Evolutionary conservation across 2,888 invertebrate genomes (phyloP).

Genomic region (Drosophila siamana): DNA sequence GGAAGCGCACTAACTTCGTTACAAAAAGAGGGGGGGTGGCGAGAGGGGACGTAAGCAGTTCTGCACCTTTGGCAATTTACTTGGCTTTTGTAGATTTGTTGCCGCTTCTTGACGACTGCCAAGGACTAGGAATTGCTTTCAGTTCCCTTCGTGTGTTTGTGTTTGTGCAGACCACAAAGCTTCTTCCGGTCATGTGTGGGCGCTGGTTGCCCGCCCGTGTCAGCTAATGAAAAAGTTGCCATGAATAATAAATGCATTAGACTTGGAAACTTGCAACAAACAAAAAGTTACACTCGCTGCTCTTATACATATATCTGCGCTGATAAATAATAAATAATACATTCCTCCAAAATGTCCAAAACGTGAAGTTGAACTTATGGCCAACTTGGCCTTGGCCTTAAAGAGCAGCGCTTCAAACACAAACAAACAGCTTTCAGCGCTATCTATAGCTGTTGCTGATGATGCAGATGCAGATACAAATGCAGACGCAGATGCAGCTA

Average conservation of each 20-base stretch:
- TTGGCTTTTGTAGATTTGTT: constrained; percentile 59
- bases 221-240: constrained; percentile 79
- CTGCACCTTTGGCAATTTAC: constrained; percentile 50
- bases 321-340: constrained; percentile 52
- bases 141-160: background rate
- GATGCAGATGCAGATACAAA: background rate
- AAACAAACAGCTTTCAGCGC: constrained; percentile 11
- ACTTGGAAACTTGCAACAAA: constrained; percentile 60
- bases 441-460: background rate
- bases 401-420: constrained; percentile 20
- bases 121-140: constrained; percentile 40
- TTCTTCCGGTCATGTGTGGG: constrained; percentile 63
- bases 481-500: background rate
- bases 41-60: constrained; percentile 8
- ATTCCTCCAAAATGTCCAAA: constrained; percentile 28
- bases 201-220: constrained; percentile 23
- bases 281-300: constrained; percentile 46
- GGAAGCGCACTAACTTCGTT: constrained; percentile 59
- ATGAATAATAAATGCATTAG: constrained; percentile 81
- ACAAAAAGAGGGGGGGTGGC: constrained; percentile 12
- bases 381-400: constrained; percentile 54
- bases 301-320: constrained; percentile 35
- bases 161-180: constrained; percentile 26
- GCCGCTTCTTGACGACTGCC: constrained; percentile 57
- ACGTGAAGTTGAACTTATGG: constrained; percentile 18